phyloP scores from a whole-genome alignment of 2,797 vertebrate species.

The Dallia pectoralis region DNA sequence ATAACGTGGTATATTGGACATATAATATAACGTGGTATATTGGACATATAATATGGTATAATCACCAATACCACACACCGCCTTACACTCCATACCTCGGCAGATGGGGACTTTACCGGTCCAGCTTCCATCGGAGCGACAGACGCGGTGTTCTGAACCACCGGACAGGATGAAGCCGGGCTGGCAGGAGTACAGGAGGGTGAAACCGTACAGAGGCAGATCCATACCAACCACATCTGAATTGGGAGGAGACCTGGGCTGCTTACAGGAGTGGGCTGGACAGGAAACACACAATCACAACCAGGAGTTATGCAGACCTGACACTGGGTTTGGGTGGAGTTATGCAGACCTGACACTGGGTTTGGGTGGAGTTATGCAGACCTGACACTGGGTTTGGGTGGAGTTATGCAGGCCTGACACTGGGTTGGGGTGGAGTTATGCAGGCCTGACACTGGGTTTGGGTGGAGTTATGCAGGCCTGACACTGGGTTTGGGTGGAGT shows the following conservation, averaged over 20 bases:
- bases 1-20: no score
- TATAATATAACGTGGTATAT: no score
- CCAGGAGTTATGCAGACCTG: no score
- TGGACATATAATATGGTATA: no score
- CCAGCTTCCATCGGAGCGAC: constrained; percentile 93
- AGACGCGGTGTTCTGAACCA: constrained; percentile 94
- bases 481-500: constrained; percentile 13
- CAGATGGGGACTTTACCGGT: constrained; percentile 96
- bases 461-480: background rate
- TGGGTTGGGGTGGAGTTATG: no score
- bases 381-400: constrained; percentile 20
- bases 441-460: constrained; percentile 21
- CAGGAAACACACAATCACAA: constrained; percentile 32
- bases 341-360: constrained; percentile 23
- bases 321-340: no score
- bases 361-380: no score
- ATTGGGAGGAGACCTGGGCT: constrained; percentile 87
- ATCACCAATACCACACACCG: no score
- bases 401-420: constrained; percentile 18
- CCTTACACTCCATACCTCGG: constrained; percentile 77
- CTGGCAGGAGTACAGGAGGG: constrained; percentile 93
- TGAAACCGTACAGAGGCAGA: constrained; percentile 92
- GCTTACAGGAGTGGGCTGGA: constrained; percentile 94
- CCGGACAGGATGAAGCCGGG: constrained; percentile 90
- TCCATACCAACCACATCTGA: constrained; percentile 90